Base-by-base conservation (phyloP, 2,113 vertebrate species). In the Zosterops borbonicus region DNA sequence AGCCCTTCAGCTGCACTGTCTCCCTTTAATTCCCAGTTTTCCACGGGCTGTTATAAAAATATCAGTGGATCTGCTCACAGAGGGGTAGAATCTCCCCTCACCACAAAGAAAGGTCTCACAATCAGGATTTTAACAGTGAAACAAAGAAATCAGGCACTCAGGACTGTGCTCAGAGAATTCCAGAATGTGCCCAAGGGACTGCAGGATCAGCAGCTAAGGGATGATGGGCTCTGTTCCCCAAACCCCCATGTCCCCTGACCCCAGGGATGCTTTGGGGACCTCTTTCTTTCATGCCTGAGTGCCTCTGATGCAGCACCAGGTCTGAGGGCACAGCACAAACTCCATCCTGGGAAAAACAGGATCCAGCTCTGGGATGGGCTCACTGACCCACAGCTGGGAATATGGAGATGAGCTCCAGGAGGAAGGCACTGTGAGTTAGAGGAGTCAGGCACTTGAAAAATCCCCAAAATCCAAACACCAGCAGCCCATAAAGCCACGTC, bases 121-220 rank as follows among this genome's bases (percentile, higher is more conserved):
- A 37, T 35, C 2, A 12, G 21, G 11, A 16, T 76, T 77, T 24
- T 31, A 44, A 58, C 24, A 46, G 14, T 19, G 11, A 28, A 81
- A 47, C 19, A 64, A n/a, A 12, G 4, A 50, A 63, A 28, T 20
- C 37, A 41, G 60, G 37, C 17, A 29, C 8, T 29, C 60, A 21
- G 27, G 29, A 29, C 17, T 1, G 4, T 76, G 52, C 68, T 33
- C 19, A 16, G 0, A 0, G 28, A 76, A 49, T 69, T 76, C 41
- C 67, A 68, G 28, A 12, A 7, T 1, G 8, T 6, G 23, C 52
- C 20, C 0, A 0, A 29, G 16, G 15, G 31, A 14, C 28, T 53
- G 47, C 1, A 3, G 47, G 35, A 49, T 9, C 53, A 52, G 56
- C 31, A 78, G 37, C 37, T 56, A 9, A 29, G 69, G 50, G 59